phyloP scores from a whole-genome alignment of 2,113 vertebrate genomes.

The Ardeotis arabs region DNA sequence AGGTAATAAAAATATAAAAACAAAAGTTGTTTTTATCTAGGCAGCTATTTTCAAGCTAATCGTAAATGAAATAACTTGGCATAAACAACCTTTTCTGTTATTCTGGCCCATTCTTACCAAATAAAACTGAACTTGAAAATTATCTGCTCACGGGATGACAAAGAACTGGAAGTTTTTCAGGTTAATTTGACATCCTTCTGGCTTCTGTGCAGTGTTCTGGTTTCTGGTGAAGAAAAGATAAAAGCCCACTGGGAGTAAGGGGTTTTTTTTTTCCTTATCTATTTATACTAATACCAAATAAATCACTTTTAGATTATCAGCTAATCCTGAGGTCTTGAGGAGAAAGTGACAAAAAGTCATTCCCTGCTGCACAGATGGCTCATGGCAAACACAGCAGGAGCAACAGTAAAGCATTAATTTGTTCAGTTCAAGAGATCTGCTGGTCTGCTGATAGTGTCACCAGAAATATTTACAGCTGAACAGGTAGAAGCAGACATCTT shows the following conservation, averaged over 20 bases:
- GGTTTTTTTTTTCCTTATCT: not conserved
- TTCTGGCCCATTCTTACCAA: not conserved
- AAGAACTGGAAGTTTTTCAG: not conserved
- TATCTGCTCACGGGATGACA: not conserved
- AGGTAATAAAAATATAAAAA: not conserved
- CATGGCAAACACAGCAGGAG: not conserved
- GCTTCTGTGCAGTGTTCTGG: not conserved
- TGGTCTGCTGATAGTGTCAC: not conserved
- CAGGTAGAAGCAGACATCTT: not conserved
- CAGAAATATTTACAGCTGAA: conserved; percentile 15
- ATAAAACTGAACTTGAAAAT: not conserved
- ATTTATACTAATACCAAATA: not conserved
- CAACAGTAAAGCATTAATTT: not conserved
- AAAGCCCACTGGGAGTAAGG: not conserved
- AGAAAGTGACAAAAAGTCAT: not conserved
- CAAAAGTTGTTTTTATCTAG: not conserved
- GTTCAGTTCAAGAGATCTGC: not conserved
- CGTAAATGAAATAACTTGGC: not conserved
- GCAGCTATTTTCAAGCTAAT: not conserved
- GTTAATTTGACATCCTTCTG: not conserved
- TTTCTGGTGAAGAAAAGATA: not conserved
- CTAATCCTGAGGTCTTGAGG: conserved; percentile 7
- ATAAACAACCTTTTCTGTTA: not conserved
- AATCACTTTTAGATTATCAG: conserved; percentile 14
- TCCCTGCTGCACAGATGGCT: not conserved